Conservation (phyloP, 2,888 invertebrate species). For the Periphyllus acericola region DNA sequence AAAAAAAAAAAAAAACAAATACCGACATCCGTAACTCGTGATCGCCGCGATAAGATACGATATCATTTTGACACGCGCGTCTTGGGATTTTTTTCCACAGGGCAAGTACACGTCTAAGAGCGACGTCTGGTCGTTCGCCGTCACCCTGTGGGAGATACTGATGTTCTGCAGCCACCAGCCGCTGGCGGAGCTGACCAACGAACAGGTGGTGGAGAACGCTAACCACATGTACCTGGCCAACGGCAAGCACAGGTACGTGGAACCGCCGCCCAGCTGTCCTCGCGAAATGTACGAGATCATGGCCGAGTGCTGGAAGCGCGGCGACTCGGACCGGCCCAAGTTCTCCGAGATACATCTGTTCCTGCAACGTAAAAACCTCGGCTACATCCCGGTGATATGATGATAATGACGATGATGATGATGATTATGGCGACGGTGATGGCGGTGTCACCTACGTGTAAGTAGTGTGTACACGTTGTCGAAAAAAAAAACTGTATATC, state of each 20-base stretch:
- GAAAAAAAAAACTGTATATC: neutral
- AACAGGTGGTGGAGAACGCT: conserved; percentile 82
- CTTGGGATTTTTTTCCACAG: conserved; percentile 68
- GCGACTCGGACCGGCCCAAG: conserved; percentile 81
- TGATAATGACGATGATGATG: neutral
- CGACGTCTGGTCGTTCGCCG: conserved; percentile 92
- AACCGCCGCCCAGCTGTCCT: conserved; percentile 81
- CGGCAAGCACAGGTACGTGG: conserved; percentile 71
- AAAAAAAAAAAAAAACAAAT: neutral
- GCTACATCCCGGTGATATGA: conserved; percentile 71
- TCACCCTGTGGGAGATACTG: conserved; percentile 89
- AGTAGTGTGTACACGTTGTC: neutral
- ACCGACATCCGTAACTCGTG: neutral
- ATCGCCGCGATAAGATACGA: neutral
- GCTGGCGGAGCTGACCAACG: conserved; percentile 82
- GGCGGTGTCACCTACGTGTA: neutral
- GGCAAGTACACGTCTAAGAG: conserved; percentile 87
- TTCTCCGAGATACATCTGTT: conserved; percentile 90
- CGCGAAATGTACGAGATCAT: conserved; percentile 90
- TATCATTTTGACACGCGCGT: conserved; percentile 68
- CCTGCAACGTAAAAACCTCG: conserved; percentile 77
- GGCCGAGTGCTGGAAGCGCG: conserved; percentile 90
- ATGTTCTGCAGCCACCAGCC: conserved; percentile 83
- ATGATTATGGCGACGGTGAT: neutral
- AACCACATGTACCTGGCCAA: conserved; percentile 75